phyloP scores from a whole-genome alignment of 23 tunicate species.

The Diplosoma virens region DNA sequence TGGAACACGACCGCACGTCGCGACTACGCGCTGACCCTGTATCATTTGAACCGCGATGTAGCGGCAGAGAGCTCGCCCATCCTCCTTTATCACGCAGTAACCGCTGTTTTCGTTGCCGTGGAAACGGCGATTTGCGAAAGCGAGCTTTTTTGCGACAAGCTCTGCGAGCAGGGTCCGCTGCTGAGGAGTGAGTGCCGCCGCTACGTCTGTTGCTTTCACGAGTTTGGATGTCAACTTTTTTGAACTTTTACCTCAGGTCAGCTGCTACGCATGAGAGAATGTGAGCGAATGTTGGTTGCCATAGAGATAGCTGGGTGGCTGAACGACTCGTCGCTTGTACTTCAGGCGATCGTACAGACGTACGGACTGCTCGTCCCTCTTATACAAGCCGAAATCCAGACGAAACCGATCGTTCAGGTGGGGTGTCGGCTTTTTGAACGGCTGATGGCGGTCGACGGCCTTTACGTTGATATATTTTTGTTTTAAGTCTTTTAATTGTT shows the following conservation, averaged over 20 bases:
- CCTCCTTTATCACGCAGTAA: conserved; percentile 70
- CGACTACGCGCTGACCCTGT: conserved; percentile 50
- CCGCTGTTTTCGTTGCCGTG: conserved; percentile 63
- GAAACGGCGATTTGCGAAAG: conserved; percentile 51
- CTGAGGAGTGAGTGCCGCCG: conserved; percentile 33
- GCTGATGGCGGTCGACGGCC: too few species aligned
- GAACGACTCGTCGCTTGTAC: conserved; percentile 48
- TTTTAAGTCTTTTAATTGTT: too few species aligned
- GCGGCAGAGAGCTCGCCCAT: conserved; percentile 52
- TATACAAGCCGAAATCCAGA: conserved; percentile 69
- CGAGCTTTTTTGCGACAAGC: conserved; percentile 51
- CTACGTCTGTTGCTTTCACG: too few species aligned
- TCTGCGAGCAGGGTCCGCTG: conserved; percentile 71
- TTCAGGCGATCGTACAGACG: conserved; percentile 73
- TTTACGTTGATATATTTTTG: too few species aligned
- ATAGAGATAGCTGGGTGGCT: conserved; percentile 85
- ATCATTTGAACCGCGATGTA: conserved; percentile 53
- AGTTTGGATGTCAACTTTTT: too few species aligned
- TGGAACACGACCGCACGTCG: conserved; percentile 48
- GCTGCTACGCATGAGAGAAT: conserved; percentile 55
- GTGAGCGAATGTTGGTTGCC: conserved; percentile 83
- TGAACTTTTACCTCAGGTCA: conserved; percentile 43
- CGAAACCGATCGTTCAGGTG: conserved; percentile 54
- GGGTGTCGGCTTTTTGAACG: too few species aligned
- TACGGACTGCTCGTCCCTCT: conserved; percentile 77